Percentiles rank a stretch among this genome's conserved stretches.
phyloP scores from a whole-genome alignment of 2,888 invertebrate species.

The Apoda limacodes region DNA sequence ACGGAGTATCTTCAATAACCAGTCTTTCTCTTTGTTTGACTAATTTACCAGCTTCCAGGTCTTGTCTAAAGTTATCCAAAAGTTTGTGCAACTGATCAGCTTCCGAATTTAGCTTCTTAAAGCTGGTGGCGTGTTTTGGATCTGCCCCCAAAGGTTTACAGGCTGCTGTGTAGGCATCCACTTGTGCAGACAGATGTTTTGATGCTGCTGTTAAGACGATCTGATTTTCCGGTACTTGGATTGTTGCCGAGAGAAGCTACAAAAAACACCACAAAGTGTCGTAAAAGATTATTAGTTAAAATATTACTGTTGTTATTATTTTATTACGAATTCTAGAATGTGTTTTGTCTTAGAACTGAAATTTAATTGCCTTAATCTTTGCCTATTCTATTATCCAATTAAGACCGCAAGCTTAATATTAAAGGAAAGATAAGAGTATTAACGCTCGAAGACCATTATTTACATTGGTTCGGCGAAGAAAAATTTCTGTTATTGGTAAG shows the following conservation, averaged over 20 bases:
- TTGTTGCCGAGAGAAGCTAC: constrained; percentile 38
- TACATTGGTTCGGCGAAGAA: no score
- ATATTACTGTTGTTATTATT: no score
- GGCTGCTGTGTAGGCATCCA: constrained; percentile 26
- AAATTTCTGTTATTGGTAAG: no score
- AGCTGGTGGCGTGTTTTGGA: constrained; percentile 15
- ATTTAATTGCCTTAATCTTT: no score
- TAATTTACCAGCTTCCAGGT: constrained; percentile 28
- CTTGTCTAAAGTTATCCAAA: constrained; percentile 27
- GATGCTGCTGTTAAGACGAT: constrained; percentile 30
- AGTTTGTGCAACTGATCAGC: constrained; percentile 23
- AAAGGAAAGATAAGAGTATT: no score
- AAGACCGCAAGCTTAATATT: no score
- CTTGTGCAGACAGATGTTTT: constrained; percentile 25
- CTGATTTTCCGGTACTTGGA: constrained; percentile 35
- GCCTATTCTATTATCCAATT: no score
- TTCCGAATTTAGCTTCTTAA: constrained; percentile 25
- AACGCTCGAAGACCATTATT: neutral
- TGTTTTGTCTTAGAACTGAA: no score
- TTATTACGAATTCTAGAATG: no score
- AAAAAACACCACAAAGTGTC: no score
- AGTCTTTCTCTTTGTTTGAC: constrained; percentile 26
- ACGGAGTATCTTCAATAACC: constrained; percentile 36
- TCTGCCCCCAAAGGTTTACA: constrained; percentile 27
- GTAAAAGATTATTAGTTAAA: no score